Base-by-base conservation (phyloP, 2,113 vertebrate genomes). In the Planiliza haematocheilus region DNA sequence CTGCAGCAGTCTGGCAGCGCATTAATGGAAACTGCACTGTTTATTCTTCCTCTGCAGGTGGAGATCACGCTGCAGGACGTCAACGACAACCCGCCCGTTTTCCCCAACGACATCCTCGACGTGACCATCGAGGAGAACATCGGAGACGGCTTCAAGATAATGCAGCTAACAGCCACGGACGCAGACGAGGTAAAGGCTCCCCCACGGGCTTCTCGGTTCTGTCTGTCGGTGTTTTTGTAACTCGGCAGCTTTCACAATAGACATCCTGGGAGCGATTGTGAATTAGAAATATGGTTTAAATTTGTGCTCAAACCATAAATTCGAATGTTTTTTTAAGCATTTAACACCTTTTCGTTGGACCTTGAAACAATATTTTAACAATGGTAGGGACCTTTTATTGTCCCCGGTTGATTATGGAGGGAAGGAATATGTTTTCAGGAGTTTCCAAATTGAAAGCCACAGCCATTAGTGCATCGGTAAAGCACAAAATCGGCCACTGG, bases 41-140 rank as follows among this genome's bases (percentile, higher is more conserved):
- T 81, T 73, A 70, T 66, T 46, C 7, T 71, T 78, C 81, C 36
- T 83, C 70, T 56, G 52, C 88, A 99, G 98, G 98, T 99, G 78
- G 98, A 99, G 94, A 97, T 99, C 93, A 98, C 97, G 0, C 95
- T 99, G 68, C 97, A 99, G 85, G 97, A 99, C 81, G 93, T 99
- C 87, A 99, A 99, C 11, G 98, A 99, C 94, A 99, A 98, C 85
- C 96, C 98, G 1, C 97, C 98, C 4, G 84, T 99, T 11, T 99
- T 99, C 91, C 96, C 97, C 45, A 96, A 96, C 2, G 96, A 99
- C 74, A 94, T 93, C 74, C 94, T 99, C 1, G 98, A 99, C 49
- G 93, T 99, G 77, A 96, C 94, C 0, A 95, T 99, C 2, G 96
- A 99, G 88, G 98, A 99, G 91, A 99, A 99, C 74, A 93, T 96